phyloP scores from a whole-genome alignment of 2,113 vertebrate species.

The Mesoclemmys tuberculata region DNA sequence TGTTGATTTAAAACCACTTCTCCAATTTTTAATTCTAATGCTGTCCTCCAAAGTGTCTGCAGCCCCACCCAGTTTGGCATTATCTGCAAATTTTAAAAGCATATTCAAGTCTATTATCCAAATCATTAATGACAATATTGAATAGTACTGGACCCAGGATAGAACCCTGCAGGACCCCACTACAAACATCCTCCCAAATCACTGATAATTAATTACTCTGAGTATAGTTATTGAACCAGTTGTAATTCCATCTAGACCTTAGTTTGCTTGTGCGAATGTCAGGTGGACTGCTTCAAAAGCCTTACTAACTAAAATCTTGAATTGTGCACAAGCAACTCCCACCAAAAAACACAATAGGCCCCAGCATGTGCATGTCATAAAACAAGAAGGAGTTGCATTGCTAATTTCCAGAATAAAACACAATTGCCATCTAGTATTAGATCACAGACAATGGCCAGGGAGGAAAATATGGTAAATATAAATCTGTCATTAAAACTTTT shows the following conservation, averaged over 20 bases:
- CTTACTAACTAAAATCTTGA: not conserved
- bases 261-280: not conserved
- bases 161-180: not conserved
- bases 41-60: not conserved
- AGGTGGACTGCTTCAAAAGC: not conserved
- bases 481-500: conserved; percentile 44
- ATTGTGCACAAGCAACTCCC: not conserved
- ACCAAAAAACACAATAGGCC: not conserved
- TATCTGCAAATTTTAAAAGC: not conserved
- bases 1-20: not conserved
- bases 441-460: not conserved
- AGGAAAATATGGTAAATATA: conserved; percentile 11
- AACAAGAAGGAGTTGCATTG: not conserved
- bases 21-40: not conserved
- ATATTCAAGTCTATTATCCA: not conserved
- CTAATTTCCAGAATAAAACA: conserved; percentile 20
- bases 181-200: not conserved
- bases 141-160: not conserved
- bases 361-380: not conserved
- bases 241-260: not conserved
- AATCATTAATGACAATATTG: not conserved
- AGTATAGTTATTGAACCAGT: not conserved
- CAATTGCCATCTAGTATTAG: conserved; percentile 33
- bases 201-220: not conserved
- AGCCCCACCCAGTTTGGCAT: not conserved